phyloP scores from a whole-genome alignment of 2,113 vertebrate genomes.

The Clinocottus analis region DNA sequence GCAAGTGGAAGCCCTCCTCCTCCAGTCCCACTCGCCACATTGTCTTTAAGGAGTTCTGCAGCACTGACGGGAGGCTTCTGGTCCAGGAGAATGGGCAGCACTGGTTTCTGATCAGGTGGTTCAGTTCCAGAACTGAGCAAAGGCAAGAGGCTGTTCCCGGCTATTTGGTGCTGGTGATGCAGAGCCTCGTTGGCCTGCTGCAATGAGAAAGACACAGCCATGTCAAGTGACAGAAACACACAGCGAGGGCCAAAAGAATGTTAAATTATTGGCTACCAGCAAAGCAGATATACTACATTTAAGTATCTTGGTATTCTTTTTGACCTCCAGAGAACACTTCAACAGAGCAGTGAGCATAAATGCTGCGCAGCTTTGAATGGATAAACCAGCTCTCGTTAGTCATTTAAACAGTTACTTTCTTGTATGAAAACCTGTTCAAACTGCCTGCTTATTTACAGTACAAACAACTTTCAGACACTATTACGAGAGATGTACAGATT shows the following conservation, averaged over 20 bases:
- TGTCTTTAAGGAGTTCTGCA: conserved; percentile 94
- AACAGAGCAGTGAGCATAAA: too few species aligned
- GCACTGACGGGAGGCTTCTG: conserved; percentile 93
- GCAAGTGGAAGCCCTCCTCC: conserved; percentile 75
- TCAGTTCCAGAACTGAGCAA: conserved; percentile 94
- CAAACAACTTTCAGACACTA: too few species aligned
- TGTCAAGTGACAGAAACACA: background rate
- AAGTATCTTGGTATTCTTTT: background rate
- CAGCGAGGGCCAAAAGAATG: background rate
- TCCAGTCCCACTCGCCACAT: conserved; percentile 74
- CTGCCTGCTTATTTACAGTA: too few species aligned
- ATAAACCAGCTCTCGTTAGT: too few species aligned
- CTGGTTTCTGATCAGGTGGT: conserved; percentile 95
- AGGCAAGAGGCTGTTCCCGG: conserved; percentile 95
- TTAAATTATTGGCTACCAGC: background rate
- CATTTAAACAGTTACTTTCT: too few species aligned
- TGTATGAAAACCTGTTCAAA: too few species aligned
- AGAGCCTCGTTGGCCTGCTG: conserved; percentile 96
- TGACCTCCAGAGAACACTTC: too few species aligned
- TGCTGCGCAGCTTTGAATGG: too few species aligned
- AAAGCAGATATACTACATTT: background rate
- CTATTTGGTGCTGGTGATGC: conserved; percentile 97
- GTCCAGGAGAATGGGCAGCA: conserved; percentile 93
- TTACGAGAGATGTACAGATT: too few species aligned
- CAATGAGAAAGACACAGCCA: conserved; percentile 28